Conservation (phyloP, 2,888 invertebrate genomes). For the Rhyacophila evoluta region DNA sequence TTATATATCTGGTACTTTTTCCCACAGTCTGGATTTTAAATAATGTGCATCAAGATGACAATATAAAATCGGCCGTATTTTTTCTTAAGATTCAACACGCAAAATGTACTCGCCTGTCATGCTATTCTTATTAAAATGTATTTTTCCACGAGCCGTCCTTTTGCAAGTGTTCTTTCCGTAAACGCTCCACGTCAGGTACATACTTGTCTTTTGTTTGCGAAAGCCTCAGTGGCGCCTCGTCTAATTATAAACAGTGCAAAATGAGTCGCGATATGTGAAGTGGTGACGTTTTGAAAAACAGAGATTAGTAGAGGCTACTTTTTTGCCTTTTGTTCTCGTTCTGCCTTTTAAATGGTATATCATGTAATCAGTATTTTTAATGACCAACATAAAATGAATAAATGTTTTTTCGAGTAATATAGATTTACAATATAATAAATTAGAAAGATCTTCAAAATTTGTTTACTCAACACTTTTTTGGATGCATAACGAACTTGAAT, state of each 20-base stretch:
- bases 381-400: too few species aligned
- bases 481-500: too few species aligned
- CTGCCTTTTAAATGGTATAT: too few species aligned
- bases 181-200: background rate
- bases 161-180: slow-evolving; percentile 1
- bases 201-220: slow-evolving; percentile 19
- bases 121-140: background rate
- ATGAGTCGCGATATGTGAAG: slow-evolving; percentile 16
- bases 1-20: too few species aligned
- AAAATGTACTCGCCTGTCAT: background rate
- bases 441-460: too few species aligned
- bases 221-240: slow-evolving; percentile 22
- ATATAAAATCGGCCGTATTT: background rate
- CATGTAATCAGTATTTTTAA: too few species aligned
- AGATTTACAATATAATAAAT: too few species aligned
- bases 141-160: background rate
- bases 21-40: too few species aligned
- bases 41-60: too few species aligned
- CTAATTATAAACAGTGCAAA: slow-evolving; percentile 13
- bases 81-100: background rate
- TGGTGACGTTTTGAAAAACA: slow-evolving; percentile 17
- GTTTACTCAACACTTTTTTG: too few species aligned
- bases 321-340: slow-evolving; percentile 6
- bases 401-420: too few species aligned
- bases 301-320: slow-evolving; percentile 1